Evolutionary conservation across 2,797 vertebrate genomes (phyloP), one percentile per base, ranked within the genome.

Genomic region (Sebastes hopkinsi): DNA sequence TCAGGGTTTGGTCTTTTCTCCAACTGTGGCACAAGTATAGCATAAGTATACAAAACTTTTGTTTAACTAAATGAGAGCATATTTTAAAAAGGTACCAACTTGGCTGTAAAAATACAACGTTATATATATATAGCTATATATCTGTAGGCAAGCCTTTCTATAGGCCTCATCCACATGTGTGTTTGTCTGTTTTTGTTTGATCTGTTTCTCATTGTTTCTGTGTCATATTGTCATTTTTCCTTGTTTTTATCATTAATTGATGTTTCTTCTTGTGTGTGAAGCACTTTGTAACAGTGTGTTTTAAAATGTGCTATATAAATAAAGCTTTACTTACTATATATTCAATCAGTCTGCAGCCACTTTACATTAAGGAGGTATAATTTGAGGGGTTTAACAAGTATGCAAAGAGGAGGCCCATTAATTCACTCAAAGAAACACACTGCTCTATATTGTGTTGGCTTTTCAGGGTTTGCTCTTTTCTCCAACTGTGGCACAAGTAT

Each of bases 381-480:
- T 50, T 32, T 66, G 10, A 14, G 30, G 27, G 58, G 46, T 79
- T 70, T n/a, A 56, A 61, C 36, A 66, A 25, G 8, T 52, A 23
- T 25, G 25, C 42, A 58, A 29, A 18, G 16, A 77, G 27, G 56
- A 81, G 79, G 80, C 81, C 80, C 16, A 42, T 75, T 46, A 64
- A 59, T 69, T 32, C 20, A 54, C 60, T 52, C 23, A 77, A 27
- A 84, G 67, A 80, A 59, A 54, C 59, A 54, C 59, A 60, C 2
- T 65, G 9, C 30, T 61, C 4, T 14, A 12, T 58, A 14, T 59
- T 22, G 8, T 18, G 11, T 10, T 8, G 13, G 29, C 6, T 73
- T 36, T 38, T 38, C 4, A 3, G 1, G 6, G 6, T 58, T 59
- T 6, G 9, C n/a, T 64, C 0, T 23, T 25, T 46, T 9, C 18